Evolutionary conservation across 2,113 vertebrate species (phyloP), one percentile per base, ranked within the genome.

Genomic region (Microcebus ravelobensis): DNA sequence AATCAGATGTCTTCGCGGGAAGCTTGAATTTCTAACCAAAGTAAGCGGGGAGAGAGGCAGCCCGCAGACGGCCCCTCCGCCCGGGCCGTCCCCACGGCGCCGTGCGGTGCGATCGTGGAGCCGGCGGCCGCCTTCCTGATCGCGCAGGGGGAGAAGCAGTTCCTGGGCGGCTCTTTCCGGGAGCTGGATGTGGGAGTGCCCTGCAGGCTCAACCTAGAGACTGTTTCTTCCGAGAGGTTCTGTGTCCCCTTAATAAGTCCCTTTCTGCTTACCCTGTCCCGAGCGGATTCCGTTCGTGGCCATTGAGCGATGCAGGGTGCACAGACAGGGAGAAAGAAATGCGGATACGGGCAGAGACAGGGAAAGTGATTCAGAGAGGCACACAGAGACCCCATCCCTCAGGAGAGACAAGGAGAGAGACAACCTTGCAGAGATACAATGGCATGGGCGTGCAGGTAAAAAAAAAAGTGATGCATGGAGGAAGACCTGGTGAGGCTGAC

Each of bases 1-100:
- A 96, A 96, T 96, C 65, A 95, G 87, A 67, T 70, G 84, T 23
- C 71, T 96, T 0, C 59, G 94, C 73, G 79, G 92, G 87, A 97
- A 96, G 68, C 90, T 96, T 97, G 87, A 90, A 15, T 96, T 93
- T 88, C 61, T 82, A 91, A 85, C 77, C 48, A 8, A 45, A 23
- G 27, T 80, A 3, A 48, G 25, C 0, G 0, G 31, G 9, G 10
- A 13, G 25, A 67, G 14, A 61, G 15, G n/a, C 9, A 20, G 13
- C 23, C 21, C 4, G 14, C 10, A 55, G 55, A 73, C 48, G 2
- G 6, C 31, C 6, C 9, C 25, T 48, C 11, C 15, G 34, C 34
- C 20, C n/a, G 27, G 5, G 29, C 12, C 1, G 17, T 50, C 12
- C 29, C 11, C 17, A 18, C 52, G 2, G 76, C 2, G 13, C 2